Percentiles rank a stretch among this genome's conserved stretches.
These are phyloP conservation scores for Doryteuthis pealeii DNA, from an alignment of 1,140 invertebrate genomes.

Conservation along the genomic window DNA sequence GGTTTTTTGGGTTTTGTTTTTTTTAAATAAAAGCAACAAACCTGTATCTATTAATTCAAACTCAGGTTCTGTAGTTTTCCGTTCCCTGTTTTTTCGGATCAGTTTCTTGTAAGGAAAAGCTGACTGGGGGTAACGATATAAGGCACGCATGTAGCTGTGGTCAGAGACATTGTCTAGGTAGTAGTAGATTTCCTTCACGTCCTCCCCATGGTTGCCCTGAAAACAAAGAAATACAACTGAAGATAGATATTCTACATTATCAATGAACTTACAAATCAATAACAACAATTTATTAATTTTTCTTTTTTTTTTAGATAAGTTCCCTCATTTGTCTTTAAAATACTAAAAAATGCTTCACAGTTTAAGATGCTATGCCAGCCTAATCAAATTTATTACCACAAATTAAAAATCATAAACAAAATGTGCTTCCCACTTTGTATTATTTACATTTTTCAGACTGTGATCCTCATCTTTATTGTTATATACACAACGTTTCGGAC, in stretches of 20 bases:
- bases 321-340: no score
- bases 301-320: no score
- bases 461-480: no score
- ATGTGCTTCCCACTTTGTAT: no score
- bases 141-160: conserved; percentile 55
- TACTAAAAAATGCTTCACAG: no score
- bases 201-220: conserved; percentile 63
- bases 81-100: conserved; percentile 31
- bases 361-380: no score
- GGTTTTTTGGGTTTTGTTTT: no score
- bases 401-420: no score
- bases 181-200: conserved; percentile 62
- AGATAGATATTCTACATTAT: not conserved
- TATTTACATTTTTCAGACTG: no score
- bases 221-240: not conserved
- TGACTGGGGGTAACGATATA: conserved; percentile 57
- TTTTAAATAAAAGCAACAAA: conserved; percentile 18
- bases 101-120: conserved; percentile 52
- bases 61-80: conserved; percentile 36
- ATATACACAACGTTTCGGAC: no score
- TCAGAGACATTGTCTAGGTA: conserved; percentile 49
- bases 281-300: conserved; percentile 6
- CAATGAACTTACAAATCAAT: not conserved
- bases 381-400: no score
- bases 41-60: conserved; percentile 55